Conservation (phyloP, 2,888 invertebrate genomes). For the Apodemia zela region DNA sequence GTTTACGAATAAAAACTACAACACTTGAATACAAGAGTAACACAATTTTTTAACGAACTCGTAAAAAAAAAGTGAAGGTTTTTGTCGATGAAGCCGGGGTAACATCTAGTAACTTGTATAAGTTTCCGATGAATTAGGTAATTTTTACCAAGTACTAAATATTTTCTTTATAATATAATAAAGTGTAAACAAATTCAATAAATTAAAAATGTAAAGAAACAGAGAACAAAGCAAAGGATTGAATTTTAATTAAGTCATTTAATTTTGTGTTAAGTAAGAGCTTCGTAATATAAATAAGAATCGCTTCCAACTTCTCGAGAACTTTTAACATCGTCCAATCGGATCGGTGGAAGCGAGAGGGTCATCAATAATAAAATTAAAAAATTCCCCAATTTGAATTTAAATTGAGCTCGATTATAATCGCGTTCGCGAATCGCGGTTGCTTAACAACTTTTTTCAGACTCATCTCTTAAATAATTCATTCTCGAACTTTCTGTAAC, state of each 20-base stretch:
- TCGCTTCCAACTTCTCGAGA: constrained; percentile 52
- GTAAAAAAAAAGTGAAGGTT: no score
- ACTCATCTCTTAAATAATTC: constrained; percentile 69
- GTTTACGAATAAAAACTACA: no score
- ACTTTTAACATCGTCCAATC: constrained; percentile 69
- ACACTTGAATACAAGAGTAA: no score
- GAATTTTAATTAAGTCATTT: constrained; percentile 27
- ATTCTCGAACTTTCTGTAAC: constrained; percentile 58
- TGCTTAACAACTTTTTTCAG: constrained; percentile 52
- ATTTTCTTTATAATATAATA: no score
- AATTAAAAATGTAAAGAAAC: constrained; percentile 6
- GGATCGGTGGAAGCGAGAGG: constrained; percentile 54
- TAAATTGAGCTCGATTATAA: constrained; percentile 79
- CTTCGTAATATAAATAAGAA: constrained; percentile 51
- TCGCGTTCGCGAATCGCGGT: constrained; percentile 68
- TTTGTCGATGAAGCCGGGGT: no score
- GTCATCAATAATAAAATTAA: constrained; percentile 79
- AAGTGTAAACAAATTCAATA: background rate
- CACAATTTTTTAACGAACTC: no score
- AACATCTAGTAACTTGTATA: no score
- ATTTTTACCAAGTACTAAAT: no score
- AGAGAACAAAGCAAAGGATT: constrained; percentile 15
- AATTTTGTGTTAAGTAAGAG: constrained; percentile 25
- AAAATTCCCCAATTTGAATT: constrained; percentile 77
- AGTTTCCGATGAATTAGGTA: no score